phyloP scores from a whole-genome alignment of 2,797 vertebrate species.

The Tamandua tetradactyla region DNA sequence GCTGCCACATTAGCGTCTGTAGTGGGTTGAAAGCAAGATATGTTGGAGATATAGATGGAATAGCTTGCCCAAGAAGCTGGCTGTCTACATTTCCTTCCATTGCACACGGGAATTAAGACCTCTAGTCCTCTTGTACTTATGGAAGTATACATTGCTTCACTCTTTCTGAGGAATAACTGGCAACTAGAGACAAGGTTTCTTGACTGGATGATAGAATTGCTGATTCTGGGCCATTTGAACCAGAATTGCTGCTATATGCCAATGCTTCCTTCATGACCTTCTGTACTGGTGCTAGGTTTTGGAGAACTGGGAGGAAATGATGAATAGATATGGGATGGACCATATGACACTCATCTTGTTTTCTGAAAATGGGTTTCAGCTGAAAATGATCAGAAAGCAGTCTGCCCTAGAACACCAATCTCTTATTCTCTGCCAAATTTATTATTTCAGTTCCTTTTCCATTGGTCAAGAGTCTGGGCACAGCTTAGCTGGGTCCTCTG shows the following conservation, averaged over 20 bases:
- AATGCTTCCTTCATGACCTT: constrained; percentile 81
- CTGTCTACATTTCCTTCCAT: constrained; percentile 89
- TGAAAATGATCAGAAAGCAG: constrained; percentile 92
- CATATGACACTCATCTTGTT: constrained; percentile 96
- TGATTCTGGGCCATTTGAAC: constrained; percentile 80
- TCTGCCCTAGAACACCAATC: constrained; percentile 94
- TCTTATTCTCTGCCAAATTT: constrained; percentile 90
- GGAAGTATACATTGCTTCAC: constrained; percentile 87
- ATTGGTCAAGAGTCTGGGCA: no score
- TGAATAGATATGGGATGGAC: constrained; percentile 93
- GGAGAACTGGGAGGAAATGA: constrained; percentile 91
- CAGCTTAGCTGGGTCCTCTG: no score
- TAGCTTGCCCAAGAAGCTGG: constrained; percentile 85
- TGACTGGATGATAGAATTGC: constrained; percentile 77
- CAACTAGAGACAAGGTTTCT: constrained; percentile 74
- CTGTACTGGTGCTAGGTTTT: constrained; percentile 84
- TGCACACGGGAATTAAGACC: constrained; percentile 85
- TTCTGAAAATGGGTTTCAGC: constrained; percentile 93
- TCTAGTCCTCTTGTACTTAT: constrained; percentile 81
- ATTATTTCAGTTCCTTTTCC: no score
- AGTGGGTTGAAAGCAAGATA: constrained; percentile 92
- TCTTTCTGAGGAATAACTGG: constrained; percentile 82
- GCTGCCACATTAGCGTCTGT: constrained; percentile 96
- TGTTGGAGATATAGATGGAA: constrained; percentile 84
- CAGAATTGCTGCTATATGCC: constrained; percentile 82